Conservation (phyloP, 2,888 invertebrate genomes). For the Dexiosoma caninum region DNA sequence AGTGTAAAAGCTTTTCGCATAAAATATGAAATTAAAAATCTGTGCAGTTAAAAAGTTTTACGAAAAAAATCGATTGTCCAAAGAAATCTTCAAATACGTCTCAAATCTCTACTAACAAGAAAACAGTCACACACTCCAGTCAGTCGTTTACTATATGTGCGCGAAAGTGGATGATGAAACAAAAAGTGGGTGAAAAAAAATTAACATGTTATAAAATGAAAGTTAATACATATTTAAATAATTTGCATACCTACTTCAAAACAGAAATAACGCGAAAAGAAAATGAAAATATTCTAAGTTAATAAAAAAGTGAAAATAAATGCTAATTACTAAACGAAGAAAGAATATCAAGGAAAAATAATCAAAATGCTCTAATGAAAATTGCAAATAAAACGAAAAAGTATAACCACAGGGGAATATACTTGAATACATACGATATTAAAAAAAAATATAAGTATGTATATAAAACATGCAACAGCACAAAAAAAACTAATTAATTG, state of each 20-base stretch:
- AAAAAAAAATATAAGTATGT: neutral
- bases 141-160: conserved; percentile 60
- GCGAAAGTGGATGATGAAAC: conserved; percentile 47
- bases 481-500: no score
- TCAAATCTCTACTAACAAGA: conserved; percentile 49
- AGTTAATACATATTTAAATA: neutral
- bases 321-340: conserved; percentile 28
- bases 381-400: neutral
- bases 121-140: conserved; percentile 42
- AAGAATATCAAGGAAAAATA: conserved; percentile 2
- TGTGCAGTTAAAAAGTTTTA: conserved; percentile 42
- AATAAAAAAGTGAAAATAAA: conserved; percentile 52
- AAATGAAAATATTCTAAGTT: neutral
- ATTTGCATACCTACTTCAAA: neutral
- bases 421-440: neutral
- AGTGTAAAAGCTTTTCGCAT: conserved; percentile 7
- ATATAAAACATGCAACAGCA: no score
- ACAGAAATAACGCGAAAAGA: neutral
- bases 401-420: neutral
- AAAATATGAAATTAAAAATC: conserved; percentile 19
- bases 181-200: conserved; percentile 48
- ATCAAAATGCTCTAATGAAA: conserved; percentile 31
- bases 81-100: conserved; percentile 67
- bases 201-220: conserved; percentile 6
- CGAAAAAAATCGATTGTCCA: conserved; percentile 74